phyloP scores from a whole-genome alignment of 2,888 invertebrate genomes.

The Drosophila parthenogenetica region DNA sequence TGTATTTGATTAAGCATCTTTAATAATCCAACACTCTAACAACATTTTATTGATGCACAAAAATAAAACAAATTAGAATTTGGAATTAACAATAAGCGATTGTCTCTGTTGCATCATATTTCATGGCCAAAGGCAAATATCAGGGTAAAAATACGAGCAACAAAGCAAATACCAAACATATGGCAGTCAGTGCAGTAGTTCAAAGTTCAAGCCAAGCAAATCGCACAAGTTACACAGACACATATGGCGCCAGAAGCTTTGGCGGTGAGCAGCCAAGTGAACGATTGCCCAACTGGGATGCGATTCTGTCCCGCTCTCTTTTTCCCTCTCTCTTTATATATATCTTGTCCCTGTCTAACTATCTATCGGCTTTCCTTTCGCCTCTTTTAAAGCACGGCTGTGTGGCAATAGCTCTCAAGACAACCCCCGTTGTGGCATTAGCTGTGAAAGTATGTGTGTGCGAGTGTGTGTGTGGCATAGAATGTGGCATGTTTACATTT shows the following conservation, averaged over 20 bases:
- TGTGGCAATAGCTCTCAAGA: slow-evolving; percentile 10
- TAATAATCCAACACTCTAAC: slow-evolving; percentile 23
- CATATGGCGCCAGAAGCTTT: slow-evolving; percentile 52
- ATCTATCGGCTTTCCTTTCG: background rate
- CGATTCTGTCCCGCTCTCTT: slow-evolving; percentile 1
- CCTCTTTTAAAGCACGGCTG: slow-evolving; percentile 4
- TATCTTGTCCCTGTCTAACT: background rate
- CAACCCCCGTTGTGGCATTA: slow-evolving; percentile 11
- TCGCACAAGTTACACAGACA: slow-evolving; percentile 34
- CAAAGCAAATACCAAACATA: slow-evolving; percentile 48
- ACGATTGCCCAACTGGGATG: slow-evolving; percentile 48
- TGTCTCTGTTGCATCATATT: slow-evolving; percentile 24
- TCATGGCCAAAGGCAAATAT: slow-evolving; percentile 26
- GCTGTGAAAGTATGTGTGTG: background rate
- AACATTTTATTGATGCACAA: slow-evolving; percentile 16
- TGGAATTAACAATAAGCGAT: slow-evolving; percentile 9
- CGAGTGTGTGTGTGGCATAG: background rate
- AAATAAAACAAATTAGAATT: slow-evolving; percentile 43
- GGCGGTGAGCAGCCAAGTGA: slow-evolving; percentile 45
- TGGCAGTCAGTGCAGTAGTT: slow-evolving; percentile 54
- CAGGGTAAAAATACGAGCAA: slow-evolving; percentile 17
- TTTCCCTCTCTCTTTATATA: background rate
- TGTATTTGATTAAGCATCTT: slow-evolving; percentile 23
- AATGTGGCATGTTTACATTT: slow-evolving; percentile 51
- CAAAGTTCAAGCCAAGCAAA: slow-evolving; percentile 52